Conservation (phyloP, 2,797 vertebrate genomes). For the Cheirogaleus major region DNA sequence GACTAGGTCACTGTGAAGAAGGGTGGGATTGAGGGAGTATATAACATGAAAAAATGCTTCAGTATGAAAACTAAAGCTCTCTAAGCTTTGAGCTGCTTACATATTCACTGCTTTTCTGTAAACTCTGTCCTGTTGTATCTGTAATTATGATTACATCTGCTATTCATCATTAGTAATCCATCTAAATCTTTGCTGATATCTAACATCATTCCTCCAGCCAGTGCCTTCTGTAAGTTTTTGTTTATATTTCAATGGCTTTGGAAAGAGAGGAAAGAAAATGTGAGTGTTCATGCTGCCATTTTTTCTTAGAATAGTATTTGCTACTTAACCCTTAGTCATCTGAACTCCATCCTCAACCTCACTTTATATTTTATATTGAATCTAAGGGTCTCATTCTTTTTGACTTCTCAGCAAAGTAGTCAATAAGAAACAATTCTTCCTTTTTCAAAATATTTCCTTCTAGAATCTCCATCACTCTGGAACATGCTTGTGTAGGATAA, state of each 20-base stretch:
- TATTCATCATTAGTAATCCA: background rate
- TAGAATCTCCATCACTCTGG: background rate
- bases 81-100: background rate
- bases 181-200: background rate
- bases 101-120: background rate
- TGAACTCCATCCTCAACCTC: background rate
- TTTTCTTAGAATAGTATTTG: background rate
- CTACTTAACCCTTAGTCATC: background rate
- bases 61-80: background rate
- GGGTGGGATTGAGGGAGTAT: background rate
- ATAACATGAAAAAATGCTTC: background rate
- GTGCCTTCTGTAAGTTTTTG: background rate
- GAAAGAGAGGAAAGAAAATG: background rate
- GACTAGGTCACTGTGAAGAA: background rate
- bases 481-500: background rate
- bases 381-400: background rate
- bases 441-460: background rate
- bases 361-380: background rate
- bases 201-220: background rate
- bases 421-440: background rate
- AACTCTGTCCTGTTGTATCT: background rate
- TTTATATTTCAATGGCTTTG: background rate
- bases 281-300: background rate
- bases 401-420: background rate
- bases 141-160: background rate